Conservation (phyloP, 2,888 invertebrate genomes). For the Acleris literana region DNA sequence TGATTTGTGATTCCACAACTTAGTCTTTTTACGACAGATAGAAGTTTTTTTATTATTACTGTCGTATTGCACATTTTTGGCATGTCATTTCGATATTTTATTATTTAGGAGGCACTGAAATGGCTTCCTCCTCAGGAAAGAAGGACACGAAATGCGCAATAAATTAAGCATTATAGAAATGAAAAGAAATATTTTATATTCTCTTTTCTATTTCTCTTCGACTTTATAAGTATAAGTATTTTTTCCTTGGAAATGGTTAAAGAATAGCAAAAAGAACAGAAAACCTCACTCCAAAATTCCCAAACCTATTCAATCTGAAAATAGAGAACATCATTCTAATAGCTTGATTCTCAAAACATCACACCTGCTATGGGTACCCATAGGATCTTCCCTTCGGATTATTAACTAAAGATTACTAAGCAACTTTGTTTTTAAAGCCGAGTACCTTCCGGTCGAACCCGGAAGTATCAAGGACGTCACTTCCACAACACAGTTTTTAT, state of each 20-base stretch:
- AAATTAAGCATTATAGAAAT: no score
- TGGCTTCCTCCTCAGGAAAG: constrained; percentile 1
- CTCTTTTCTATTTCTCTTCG: no score
- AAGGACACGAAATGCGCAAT: neutral
- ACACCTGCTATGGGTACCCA: no score
- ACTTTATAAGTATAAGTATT: no score
- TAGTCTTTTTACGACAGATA: constrained; percentile 2
- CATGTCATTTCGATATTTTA: constrained; percentile 7
- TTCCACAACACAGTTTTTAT: constrained; percentile 20
- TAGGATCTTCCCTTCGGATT: neutral
- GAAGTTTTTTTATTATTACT: neutral
- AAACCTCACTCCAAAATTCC: no score
- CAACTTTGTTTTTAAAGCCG: constrained; percentile 7
- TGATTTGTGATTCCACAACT: constrained; percentile 11
- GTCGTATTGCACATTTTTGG: constrained; percentile 5
- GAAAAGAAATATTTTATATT: no score
- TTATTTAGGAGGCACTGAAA: neutral
- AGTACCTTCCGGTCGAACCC: constrained; percentile 24
- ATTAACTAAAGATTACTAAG: neutral
- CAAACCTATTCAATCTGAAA: no score
- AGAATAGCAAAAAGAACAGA: no score
- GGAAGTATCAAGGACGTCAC: constrained; percentile 26
- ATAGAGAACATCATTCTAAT: no score
- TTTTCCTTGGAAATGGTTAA: no score
- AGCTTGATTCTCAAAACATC: no score